Evolutionary conservation across 2,797 vertebrate genomes (phyloP), one percentile per base, ranked within the genome.

Genomic region (Amazona ochrocephala): DNA sequence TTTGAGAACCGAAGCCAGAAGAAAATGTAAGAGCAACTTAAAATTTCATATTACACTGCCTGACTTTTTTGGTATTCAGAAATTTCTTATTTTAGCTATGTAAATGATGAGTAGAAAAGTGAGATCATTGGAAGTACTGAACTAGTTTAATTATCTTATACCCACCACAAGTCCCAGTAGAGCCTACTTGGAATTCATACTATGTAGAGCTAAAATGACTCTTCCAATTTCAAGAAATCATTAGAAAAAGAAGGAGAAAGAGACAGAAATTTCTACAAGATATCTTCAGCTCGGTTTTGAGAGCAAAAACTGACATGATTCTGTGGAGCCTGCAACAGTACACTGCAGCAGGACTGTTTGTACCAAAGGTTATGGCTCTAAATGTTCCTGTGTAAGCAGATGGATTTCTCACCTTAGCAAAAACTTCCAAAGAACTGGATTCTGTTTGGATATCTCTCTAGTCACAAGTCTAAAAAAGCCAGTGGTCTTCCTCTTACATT

Each of bases 81-180:
- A 93, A 92, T 26, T 84, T 87, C 95, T 93, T 94, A 87, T 93
- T 95, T 95, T 94, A 95, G 88, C 71, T 94, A 90, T 84, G 80
- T 64, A 95, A 97, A 92, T 93, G n/a, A 93, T 86, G 88, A 94
- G 71, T 71, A 90, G 74, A 93, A 91, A 91, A 94, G 37, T 92
- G 77, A 95, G 90, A 91, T 96, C 88, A 90, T 88, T 87, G 84
- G 72, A 78, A 75, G 81, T 84, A 94, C 89, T 94, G 88, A 94
- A 91, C 86, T 79, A 88, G 74, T 79, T 95, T 93, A 88, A 95
- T 93, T 94, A 86, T 92, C 87, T 94, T 90, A 91, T 94, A 87
- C 71, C 85, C 85, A 91, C 14, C 20, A 94, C 85, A 91, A 86
- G 51, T 90, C 80, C 85, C 80, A 79, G 58, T 58, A 66, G 80